Percentiles rank a stretch among this genome's conserved stretches.
Evolutionary conservation across 2,888 invertebrate genomes (phyloP).

Genomic region (Ophraella communa): DNA sequence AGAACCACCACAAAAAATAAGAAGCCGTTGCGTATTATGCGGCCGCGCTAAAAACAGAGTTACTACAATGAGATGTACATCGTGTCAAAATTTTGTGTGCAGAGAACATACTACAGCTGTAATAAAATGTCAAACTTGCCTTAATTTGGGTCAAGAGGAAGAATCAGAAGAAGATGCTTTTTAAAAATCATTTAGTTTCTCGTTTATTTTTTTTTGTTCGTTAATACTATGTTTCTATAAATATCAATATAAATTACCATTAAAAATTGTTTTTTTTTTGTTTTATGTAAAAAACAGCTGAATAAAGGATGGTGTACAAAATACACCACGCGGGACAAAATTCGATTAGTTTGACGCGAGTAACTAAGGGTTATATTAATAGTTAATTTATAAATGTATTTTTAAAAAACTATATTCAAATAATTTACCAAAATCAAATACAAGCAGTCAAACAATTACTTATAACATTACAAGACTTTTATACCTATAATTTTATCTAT

Average conservation of each 20-base stretch:
- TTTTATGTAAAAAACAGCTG: not conserved
- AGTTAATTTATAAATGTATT: too few species aligned
- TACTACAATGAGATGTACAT: constrained; percentile 12
- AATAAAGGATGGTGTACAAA: constrained; percentile 5
- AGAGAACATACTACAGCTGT: constrained; percentile 10
- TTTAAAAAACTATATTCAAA: too few species aligned
- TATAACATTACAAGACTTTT: too few species aligned
- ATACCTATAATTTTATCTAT: too few species aligned
- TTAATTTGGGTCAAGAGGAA: not conserved
- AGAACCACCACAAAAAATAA: constrained; percentile 16
- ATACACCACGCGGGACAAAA: constrained; percentile 3
- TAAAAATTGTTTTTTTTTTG: not conserved
- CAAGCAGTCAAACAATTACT: too few species aligned
- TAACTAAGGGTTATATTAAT: constrained; percentile 5
- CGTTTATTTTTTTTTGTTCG: not conserved
- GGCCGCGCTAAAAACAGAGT: constrained; percentile 14
- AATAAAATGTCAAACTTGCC: constrained; percentile 14
- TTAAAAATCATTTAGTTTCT: not conserved
- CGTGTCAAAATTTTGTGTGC: constrained; percentile 5
- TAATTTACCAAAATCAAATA: too few species aligned
- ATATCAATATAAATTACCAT: constrained; percentile 3
- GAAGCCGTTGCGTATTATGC: constrained; percentile 12
- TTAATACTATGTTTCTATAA: not conserved
- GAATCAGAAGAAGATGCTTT: not conserved
- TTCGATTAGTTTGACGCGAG: constrained; percentile 3